Evolutionary conservation across 2,888 invertebrate species (phyloP), one percentile per base, ranked within the genome.

Genomic region (Arenicola marina): DNA sequence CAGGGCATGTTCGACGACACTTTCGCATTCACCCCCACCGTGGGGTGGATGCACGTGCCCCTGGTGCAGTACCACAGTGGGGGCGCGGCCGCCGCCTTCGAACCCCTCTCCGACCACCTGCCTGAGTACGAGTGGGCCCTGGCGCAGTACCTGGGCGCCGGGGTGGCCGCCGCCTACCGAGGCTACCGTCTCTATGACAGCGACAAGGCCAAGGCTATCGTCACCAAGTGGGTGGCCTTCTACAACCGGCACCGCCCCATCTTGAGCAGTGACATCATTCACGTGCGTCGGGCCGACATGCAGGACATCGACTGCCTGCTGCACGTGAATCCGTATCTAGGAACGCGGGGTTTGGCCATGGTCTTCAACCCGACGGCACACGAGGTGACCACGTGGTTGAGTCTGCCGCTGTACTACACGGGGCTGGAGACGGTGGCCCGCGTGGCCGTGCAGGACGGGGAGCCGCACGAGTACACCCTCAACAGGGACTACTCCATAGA

Each of bases 1-100:
- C 71, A 71, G 58, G 62, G 64, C 11, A 62, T 71, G 67, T 71
- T 54, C 34, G 71, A 71, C 54, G 66, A 70, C 59, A 60, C 63
- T 18, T 68, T 51, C 56, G 32, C 48, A 56, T 45, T 51, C 31
- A 67, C 59, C 21, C 71, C 71, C 24, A 66, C 67, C 11, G 59
- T 60, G 2, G 69, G 67, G 24, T 71, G 71, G 71, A 70, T 71
- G 71, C 65, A 66, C 46, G 56, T 70, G 24, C 71, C 71, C 2
- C 56, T 71, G 7, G 64, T 64, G 3, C 48, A 45, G 11, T 71
- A 71, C 62, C 71, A 71, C 54, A 64, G 62, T 29, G 70, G 69
- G 18, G 67, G 67, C 18, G 64, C 21, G 11, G 58, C 65, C 2
- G 71, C 71, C 26, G 32, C 32, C n/a, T 71, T 71, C 51, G 69